Percentiles rank a stretch among this genome's conserved stretches.
phyloP scores from a whole-genome alignment of 2,113 vertebrate genomes.

The Baryphthengus martii region DNA sequence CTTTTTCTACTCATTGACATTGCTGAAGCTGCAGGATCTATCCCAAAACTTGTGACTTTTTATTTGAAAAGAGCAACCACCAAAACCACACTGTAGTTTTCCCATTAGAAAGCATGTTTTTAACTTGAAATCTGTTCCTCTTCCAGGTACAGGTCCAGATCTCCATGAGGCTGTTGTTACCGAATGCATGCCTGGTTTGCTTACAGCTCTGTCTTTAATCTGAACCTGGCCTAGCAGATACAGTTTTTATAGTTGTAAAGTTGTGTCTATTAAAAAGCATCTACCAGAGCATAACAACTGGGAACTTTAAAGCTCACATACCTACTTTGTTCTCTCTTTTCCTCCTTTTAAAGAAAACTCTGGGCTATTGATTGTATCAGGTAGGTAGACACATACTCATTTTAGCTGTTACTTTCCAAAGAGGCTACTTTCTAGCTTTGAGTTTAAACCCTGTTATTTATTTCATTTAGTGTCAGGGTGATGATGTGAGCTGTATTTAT shows the following conservation, averaged over 20 bases:
- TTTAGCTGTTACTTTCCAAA: background rate
- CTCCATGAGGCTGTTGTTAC: background rate
- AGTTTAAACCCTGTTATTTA: conserved; percentile 23
- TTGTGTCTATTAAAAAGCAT: background rate
- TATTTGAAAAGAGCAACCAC: background rate
- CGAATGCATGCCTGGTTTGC: background rate
- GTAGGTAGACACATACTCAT: background rate
- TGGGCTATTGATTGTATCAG: background rate
- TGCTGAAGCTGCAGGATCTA: background rate
- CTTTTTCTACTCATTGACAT: background rate
- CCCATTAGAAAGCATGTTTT: background rate
- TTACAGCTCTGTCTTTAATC: background rate
- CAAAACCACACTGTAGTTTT: background rate
- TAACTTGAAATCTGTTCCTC: background rate
- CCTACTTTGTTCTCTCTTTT: background rate
- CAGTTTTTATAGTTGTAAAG: background rate
- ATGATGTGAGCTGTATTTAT: background rate
- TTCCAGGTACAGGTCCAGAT: background rate
- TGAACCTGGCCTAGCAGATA: background rate
- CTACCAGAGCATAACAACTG: background rate
- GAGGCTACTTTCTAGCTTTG: background rate
- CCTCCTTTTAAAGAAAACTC: background rate
- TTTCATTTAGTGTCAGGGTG: background rate
- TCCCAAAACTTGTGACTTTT: background rate
- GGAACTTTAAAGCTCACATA: background rate